Percentiles rank a stretch among this genome's conserved stretches.
These are phyloP conservation scores for Lycopodina hypogea DNA, from an alignment of 37 sponge, comb jelly and placozoan genomes.

Conservation along the genomic window DNA sequence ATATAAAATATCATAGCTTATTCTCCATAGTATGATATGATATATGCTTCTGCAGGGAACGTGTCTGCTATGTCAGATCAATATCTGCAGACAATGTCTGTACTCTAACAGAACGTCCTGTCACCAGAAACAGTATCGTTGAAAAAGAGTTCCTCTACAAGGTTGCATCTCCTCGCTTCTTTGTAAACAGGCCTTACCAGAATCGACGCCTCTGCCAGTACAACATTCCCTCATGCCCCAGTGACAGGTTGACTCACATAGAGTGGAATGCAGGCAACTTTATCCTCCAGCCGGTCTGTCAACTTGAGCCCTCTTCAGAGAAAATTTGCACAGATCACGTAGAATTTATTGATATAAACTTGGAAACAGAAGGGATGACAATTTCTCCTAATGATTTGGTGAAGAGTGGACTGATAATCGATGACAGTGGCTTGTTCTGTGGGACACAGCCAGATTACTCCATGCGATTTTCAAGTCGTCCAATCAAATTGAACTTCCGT, in stretches of 20 bases:
- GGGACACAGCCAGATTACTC: background rate
- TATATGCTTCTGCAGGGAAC: no score
- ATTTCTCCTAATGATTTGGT: background rate
- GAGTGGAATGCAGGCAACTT: background rate
- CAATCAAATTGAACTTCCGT: background rate
- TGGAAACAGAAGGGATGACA: no score
- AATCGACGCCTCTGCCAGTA: constrained; percentile 1
- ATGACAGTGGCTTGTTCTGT: background rate
- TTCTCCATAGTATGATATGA: no score
- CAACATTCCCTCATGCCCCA: background rate
- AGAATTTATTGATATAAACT: background rate
- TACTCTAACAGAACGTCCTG: no score
- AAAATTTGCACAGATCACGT: background rate
- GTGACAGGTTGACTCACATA: background rate
- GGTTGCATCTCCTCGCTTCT: constrained; percentile 1
- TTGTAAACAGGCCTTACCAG: background rate
- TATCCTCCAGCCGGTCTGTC: background rate
- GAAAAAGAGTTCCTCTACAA: background rate
- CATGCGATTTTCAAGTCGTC: background rate
- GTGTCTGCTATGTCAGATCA: no score
- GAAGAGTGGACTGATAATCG: background rate
- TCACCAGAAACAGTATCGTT: no score
- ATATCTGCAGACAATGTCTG: no score
- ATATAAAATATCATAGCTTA: no score
- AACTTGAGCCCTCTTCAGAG: background rate